Base-by-base conservation (phyloP, 1,140 invertebrate genomes). In the Scylla paramamosain region DNA sequence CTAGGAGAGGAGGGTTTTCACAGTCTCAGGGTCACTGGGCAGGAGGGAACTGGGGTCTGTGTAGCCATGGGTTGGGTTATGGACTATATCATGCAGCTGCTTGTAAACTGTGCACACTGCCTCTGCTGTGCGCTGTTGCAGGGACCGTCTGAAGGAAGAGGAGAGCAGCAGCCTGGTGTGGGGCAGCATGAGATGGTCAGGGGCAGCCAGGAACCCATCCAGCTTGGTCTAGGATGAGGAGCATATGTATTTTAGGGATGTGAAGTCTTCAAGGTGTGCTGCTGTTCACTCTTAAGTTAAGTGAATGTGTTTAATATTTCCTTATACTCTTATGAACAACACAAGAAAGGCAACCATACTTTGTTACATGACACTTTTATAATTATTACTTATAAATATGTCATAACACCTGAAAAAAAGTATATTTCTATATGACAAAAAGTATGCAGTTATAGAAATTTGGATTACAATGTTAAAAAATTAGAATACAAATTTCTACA, bases 81-180 rank as follows among this genome's bases (percentile, higher is more conserved):
- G 97, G 32, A 99, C 98, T 92, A 98, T 98, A 88, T 98, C 97
- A 97, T 99, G 98, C 3, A 99, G 97, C 97, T 99, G 98, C 96
- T 98, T 98, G 97, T 99, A 99, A 96, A 99, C 99, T 59, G 98
- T 98, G 95, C 98, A 98, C 93, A 99, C 98, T 0, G 99, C 98
- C 97, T 98, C 98, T 96, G 98, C 98, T 20, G 99, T 98, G 95
- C 98, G 97, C 96, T 98, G 98, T 96, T 98, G 98, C 0, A 99
- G 98, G 29, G 97, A 97, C 67, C 97, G 97, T 96, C 98, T 98
- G 97, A 98, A 98, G 86, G 97, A 97, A 83, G 97, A 98, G 96
- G 98, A 99, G 95, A 98, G 97, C 8, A 99, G 97, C 59, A 99
- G 97, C 96, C 98, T 98, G 96, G 99, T 98, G 97, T 99, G 99